Percentiles rank a stretch among this genome's conserved stretches.
phyloP scores from a whole-genome alignment of 1,140 invertebrate species.

The Bombyx mori region DNA sequence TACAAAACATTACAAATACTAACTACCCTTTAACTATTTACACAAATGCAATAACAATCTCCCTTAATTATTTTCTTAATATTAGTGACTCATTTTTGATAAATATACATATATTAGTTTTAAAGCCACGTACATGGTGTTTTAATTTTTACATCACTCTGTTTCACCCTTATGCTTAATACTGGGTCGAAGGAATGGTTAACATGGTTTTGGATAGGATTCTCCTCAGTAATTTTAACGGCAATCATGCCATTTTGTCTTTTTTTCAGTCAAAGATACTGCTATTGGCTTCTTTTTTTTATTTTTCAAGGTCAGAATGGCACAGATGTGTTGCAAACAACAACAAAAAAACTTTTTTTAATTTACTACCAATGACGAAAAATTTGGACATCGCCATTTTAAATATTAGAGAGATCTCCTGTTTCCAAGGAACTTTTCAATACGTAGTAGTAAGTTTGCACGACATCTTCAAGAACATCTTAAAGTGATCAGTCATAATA shows the following conservation, averaged over 20 bases:
- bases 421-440: no score
- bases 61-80: conserved; percentile 56
- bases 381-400: no score
- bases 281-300: neutral
- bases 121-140: conserved; percentile 10
- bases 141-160: conserved; percentile 1
- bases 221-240: no score
- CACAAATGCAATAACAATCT: conserved; percentile 20
- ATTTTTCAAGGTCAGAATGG: neutral
- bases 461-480: no score
- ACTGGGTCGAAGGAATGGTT: conserved; percentile 8
- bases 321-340: neutral
- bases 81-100: conserved; percentile 64
- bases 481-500: no score
- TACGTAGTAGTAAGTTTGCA: no score
- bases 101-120: conserved; percentile 37
- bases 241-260: neutral
- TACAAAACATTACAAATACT: no score
- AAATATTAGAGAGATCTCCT: no score
- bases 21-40: conserved; percentile 28
- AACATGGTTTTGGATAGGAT: neutral
- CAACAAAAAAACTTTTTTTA: conserved; percentile 16
- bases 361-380: conserved; percentile 44
- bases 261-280: neutral
- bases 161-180: conserved; percentile 3